These are phyloP conservation scores for Columba janthina DNA, from an alignment of 2,113 vertebrate species.

Conservation along the genomic window DNA sequence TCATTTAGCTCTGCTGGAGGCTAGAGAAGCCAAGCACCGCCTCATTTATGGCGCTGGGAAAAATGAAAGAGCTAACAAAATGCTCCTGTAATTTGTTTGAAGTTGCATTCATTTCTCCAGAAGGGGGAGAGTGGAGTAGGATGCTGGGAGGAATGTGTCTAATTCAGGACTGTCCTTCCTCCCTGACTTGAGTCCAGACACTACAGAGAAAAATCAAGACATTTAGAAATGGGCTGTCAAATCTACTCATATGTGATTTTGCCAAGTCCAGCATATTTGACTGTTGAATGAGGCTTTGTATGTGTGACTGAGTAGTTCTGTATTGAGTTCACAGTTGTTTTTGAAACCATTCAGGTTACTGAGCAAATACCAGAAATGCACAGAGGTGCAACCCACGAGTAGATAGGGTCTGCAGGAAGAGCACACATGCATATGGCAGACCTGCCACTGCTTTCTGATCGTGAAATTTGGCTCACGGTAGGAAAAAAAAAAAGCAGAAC, in stretches of 20 bases:
- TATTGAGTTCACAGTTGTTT: not conserved
- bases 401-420: not conserved
- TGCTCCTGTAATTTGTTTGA: not conserved
- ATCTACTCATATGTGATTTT: not conserved
- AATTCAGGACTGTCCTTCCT: not conserved
- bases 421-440: rapidly evolving
- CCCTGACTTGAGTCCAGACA: not conserved
- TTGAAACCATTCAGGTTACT: not conserved
- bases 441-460: not conserved
- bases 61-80: not conserved
- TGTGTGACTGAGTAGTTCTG: not conserved
- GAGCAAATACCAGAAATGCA: not conserved
- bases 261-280: not conserved
- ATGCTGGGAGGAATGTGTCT: not conserved
- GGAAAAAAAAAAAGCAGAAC: not conserved
- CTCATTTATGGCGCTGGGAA: not conserved
- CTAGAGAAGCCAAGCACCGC: not conserved
- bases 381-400: not conserved
- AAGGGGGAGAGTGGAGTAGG: constrained; percentile 50
- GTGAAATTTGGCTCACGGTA: not conserved
- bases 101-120: constrained; percentile 54
- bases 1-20: not conserved
- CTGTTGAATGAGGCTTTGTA: not conserved
- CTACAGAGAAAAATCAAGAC: not conserved
- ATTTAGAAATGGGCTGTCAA: not conserved